Percentiles rank a stretch among this genome's conserved stretches.
Evolutionary conservation across 2,113 vertebrate species (phyloP).

Genomic region (Xyliphius kryptos): DNA sequence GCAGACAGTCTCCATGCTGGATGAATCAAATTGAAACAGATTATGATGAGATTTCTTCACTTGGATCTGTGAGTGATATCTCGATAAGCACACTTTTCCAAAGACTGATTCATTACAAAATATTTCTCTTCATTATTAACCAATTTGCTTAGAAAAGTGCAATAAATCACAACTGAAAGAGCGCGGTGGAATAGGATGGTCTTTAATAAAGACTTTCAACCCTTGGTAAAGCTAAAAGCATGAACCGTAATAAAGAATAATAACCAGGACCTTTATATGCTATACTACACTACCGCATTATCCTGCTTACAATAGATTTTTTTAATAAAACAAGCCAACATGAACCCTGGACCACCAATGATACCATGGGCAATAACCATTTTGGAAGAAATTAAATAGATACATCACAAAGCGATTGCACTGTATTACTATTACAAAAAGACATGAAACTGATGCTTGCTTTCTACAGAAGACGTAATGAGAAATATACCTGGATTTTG

Average conservation of each 20-base stretch:
- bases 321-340: slow-evolving; percentile 19
- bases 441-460: neutral
- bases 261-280: slow-evolving; percentile 45
- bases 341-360: neutral
- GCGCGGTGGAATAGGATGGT: slow-evolving; percentile 42
- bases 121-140: slow-evolving; percentile 25
- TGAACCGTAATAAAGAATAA: slow-evolving; percentile 60
- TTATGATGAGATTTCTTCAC: slow-evolving; percentile 18
- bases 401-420: neutral
- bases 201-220: slow-evolving; percentile 51
- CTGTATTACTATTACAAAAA: neutral
- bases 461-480: too few relatives aligned
- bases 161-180: slow-evolving; percentile 46
- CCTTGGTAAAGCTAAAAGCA: slow-evolving; percentile 43
- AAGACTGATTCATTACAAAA: slow-evolving; percentile 22
- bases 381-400: slow-evolving; percentile 1
- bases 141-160: slow-evolving; percentile 15
- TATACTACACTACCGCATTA: slow-evolving; percentile 16
- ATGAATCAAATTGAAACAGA: slow-evolving; percentile 4
- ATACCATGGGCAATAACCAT: slow-evolving; percentile 4
- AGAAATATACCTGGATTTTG: too few relatives aligned
- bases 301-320: slow-evolving; percentile 27
- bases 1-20: neutral
- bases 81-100: slow-evolving; percentile 19
- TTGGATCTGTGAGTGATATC: slow-evolving; percentile 6